Evolutionary conservation across 64 coral and sea anemone species (phyloP), one percentile per base, ranked within the genome.

Genomic region (Pocillopora verrucosa): DNA sequence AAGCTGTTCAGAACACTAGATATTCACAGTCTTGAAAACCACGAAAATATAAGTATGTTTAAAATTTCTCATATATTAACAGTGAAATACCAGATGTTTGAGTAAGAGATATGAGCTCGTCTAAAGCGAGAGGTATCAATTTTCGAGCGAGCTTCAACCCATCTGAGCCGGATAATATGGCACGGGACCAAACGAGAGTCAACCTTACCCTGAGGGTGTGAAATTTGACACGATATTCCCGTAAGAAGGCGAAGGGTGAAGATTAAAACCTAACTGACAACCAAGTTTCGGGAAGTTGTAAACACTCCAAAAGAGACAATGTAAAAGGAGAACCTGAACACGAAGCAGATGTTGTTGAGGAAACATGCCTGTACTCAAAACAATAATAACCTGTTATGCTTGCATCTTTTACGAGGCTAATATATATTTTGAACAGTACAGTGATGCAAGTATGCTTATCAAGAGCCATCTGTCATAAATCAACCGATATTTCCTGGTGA

Each of bases 361-460:
- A 51, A 51, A 51, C 41, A 51, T 51, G 7, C 41, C 41, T 4
- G 41, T 51, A 51, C 41, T 51, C 41, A 51, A 51, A 51, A 51
- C 41, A 51, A 51, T 51, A 51, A 51, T 7, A 4, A 51, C 41
- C 7, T 51, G 41, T 51, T 51, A 51, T 51, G 41, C 7, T 51
- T 7, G 41, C 41, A 51, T 51, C 41, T 51, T 51, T 51, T 51
- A 51, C 41, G 41, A 51, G 41, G 41, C 41, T 51, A 51, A 51
- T 51, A 51, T 51, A 51, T 51, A 51, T 51, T 60, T 63, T 81
- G 59, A 35, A 81, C 60, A 61, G 13, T 15, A 58, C 24, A 25
- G 61, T 17, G 56, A 62, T 13, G 79, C 79, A 81, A 12, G 16
- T 59, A 20, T 22, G 81, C 63, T 84, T 72, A 84, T 84, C 82